phyloP scores from a whole-genome alignment of 2,797 vertebrate species.

The Diceros bicornis region DNA sequence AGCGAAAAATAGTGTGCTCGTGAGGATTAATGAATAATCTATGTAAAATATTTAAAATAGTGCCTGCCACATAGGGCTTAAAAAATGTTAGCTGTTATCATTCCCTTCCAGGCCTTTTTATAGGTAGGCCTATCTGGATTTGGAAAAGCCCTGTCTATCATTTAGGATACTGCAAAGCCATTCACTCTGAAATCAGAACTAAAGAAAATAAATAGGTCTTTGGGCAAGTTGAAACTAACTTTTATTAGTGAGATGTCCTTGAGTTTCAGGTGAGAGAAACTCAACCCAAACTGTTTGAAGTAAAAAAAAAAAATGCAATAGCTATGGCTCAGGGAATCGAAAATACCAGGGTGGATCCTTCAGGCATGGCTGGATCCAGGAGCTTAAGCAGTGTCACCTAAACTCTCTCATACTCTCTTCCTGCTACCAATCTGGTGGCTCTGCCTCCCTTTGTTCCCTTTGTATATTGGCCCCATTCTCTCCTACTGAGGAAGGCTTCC shows the following conservation, averaged over 20 bases:
- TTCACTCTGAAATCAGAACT: not conserved
- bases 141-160: not conserved
- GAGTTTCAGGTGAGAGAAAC: constrained; percentile 13
- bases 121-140: not conserved
- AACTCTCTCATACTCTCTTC: not conserved
- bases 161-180: not conserved
- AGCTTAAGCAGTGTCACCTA: not conserved
- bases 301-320: not conserved
- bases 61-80: not conserved
- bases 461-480: not conserved
- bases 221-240: constrained; percentile 38
- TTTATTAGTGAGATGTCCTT: constrained; percentile 25
- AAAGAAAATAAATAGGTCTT: not conserved
- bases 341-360: not conserved
- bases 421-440: rapidly evolving
- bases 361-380: constrained; percentile 4
- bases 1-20: not conserved
- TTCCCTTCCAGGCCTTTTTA: not conserved
- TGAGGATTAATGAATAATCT: not conserved
- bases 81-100: not conserved
- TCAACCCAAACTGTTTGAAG: not conserved
- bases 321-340: not conserved
- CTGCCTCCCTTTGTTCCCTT: not conserved
- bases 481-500: not conserved
- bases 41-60: not conserved